These are phyloP conservation scores for Leptonema lineaticorne DNA, from an alignment of 1,140 invertebrate genomes.

Conservation along the genomic window DNA sequence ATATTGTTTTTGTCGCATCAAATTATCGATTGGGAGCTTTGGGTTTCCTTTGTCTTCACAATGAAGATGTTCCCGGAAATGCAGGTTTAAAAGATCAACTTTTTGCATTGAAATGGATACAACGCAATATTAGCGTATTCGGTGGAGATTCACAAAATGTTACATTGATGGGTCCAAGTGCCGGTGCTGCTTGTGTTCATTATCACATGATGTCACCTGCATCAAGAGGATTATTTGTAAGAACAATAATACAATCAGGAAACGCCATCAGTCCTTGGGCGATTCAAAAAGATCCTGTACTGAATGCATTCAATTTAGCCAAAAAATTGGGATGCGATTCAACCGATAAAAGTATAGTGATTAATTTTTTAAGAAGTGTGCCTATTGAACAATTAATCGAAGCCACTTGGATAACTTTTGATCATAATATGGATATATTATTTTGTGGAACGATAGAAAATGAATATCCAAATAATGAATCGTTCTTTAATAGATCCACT, in stretches of 20 bases:
- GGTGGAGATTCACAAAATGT: conserved; percentile 63
- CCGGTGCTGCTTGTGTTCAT: conserved; percentile 55
- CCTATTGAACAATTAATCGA: conserved; percentile 16
- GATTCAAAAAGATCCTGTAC: conserved; percentile 8
- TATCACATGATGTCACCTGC: conserved; percentile 44
- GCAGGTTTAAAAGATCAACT: conserved; percentile 40
- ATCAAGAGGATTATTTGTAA: conserved; percentile 58
- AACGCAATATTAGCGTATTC: conserved; percentile 62
- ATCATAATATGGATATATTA: background rate
- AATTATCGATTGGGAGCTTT: conserved; percentile 75
- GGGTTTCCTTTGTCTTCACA: conserved; percentile 68
- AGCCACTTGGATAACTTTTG: background rate
- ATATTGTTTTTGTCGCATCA: conserved; percentile 70
- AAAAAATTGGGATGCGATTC: conserved; percentile 19
- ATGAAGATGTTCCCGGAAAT: conserved; percentile 54
- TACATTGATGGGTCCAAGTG: conserved; percentile 57
- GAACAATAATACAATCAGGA: conserved; percentile 62
- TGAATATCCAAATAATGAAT: conserved; percentile 19
- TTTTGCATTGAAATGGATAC: conserved; percentile 37
- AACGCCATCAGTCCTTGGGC: conserved; percentile 51
- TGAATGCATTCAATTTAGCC: conserved; percentile 23
- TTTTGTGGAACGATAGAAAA: conserved; percentile 25
- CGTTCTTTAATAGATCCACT: conserved; percentile 36
- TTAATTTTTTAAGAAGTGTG: conserved; percentile 31
- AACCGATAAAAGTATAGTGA: conserved; percentile 3